Base-by-base conservation (phyloP, 2,888 invertebrate species). In the Urechis unicinctus region DNA sequence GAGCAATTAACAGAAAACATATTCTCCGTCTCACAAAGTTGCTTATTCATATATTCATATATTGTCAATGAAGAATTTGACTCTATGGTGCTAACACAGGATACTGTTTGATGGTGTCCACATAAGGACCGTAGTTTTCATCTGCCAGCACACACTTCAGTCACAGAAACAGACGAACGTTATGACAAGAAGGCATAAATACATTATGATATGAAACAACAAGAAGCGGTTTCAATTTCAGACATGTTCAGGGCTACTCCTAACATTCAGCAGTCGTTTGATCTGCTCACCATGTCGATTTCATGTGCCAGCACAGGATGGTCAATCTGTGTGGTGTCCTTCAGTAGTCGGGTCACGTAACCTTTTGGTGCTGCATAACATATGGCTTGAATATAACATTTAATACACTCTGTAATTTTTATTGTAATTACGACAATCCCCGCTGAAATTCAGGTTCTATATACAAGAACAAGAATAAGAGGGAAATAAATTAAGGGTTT, bases 141-240 rank as follows among this genome's bases (percentile, higher is more conserved):
- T 94, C 93, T 77, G 87, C 85, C 61, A 88, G 81, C 5, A 86
- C 83, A 69, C 88, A 89, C 85, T 89, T 78, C n/a, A n/a, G n/a
- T n/a, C 62, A 84, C 84, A 67, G 63, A 70, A 22, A 51, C 26
- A 29, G 21, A 31, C n/a, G n/a, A n/a, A n/a, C n/a, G n/a, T n/a
- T n/a, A n/a, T n/a, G n/a, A n/a, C n/a, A n/a, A n/a, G n/a, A n/a
- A n/a, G n/a, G n/a, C n/a, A n/a, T n/a, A n/a, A n/a, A n/a, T n/a
- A n/a, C n/a, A n/a, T n/a, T n/a, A n/a, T n/a, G n/a, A n/a, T n/a
- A n/a, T n/a, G n/a, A n/a, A n/a, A n/a, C n/a, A n/a, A n/a, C n/a
- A n/a, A n/a, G n/a, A n/a, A n/a, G n/a, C n/a, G n/a, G n/a, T n/a
- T n/a, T n/a, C n/a, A n/a, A n/a, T n/a, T n/a, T n/a, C n/a, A n/a